Evolutionary conservation across 2,888 invertebrate species (phyloP), one percentile per base, ranked within the genome.

Genomic region (Thalpophila matura): DNA sequence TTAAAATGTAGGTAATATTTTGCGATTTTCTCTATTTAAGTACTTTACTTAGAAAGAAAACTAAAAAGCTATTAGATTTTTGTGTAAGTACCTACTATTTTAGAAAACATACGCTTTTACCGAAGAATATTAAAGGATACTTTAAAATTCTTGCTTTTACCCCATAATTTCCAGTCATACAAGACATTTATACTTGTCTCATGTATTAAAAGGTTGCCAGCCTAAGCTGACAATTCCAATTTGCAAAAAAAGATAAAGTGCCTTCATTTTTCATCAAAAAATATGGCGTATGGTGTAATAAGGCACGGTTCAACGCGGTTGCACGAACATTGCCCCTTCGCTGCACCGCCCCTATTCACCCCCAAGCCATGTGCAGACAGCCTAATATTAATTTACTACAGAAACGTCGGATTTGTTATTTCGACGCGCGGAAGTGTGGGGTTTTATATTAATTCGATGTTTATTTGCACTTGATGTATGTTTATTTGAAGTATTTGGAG

Each of bases 381-480:
- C 56, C 33, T 46, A 40, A 40, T 50, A 59, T 59, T 70, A 59
- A 65, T 70, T 59, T 33, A 59, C 33, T 51, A 42, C 42, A 57
- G 46, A 66, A 33, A 42, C 53, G 31, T 35, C 24, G 29, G 42
- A 62, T 74, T 70, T 54, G 59, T 74, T 56, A 62, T 59, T 70
- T 56, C 38, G 33, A 42, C 60, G 61, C 61, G 37, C 38, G 22
- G 16, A 27, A 35, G 26, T 49, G 35, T 38, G 24, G 50, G 51
- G 40, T 43, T 27, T 14, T 29, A 18, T 62, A 33, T 53, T 49
- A 57, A 53, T 57, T 53, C 12, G n/a, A 4, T 40, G n/a, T 33
- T 55, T 46, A 51, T 56, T 47, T 61, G 31, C 51, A 49, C n/a
- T 42, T 42, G 26, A 60, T 51, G 35, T 10, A 29, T 47, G 18